Evolutionary conservation across 2,888 invertebrate species (phyloP).

Genomic region (Hypercompe scribonia): DNA sequence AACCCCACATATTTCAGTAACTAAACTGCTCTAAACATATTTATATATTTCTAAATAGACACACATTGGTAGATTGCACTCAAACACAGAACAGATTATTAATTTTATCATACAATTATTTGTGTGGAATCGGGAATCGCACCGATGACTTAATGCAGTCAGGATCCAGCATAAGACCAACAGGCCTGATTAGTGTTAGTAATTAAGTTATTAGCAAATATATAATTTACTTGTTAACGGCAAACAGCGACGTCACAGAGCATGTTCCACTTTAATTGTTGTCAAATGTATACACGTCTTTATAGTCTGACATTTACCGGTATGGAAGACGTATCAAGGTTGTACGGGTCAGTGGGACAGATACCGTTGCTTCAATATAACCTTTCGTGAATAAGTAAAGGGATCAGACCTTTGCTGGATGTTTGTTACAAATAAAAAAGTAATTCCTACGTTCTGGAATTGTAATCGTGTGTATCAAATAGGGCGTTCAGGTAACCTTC

Average conservation of each 20-base stretch:
- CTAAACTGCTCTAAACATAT: too few species aligned
- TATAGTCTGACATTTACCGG: constrained; percentile 8
- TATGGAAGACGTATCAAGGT: constrained; percentile 6
- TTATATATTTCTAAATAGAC: too few species aligned
- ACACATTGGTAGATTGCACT: too few species aligned
- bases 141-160: too few species aligned
- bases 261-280: background rate
- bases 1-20: too few species aligned
- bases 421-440: constrained; percentile 1
- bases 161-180: too few species aligned
- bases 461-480: background rate
- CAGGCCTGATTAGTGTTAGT: too few species aligned
- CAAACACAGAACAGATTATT: too few species aligned
- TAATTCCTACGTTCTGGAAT: background rate
- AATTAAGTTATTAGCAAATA: too few species aligned
- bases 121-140: too few species aligned
- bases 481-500: background rate
- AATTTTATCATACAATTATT: too few species aligned
- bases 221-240: too few species aligned
- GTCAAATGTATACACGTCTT: background rate
- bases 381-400: constrained; percentile 29
- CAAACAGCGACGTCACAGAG: background rate
- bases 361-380: constrained; percentile 24
- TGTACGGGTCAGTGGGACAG: constrained; percentile 25
- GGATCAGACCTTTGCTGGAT: background rate